Evolutionary conservation across 2,888 invertebrate species (phyloP).

Genomic region (Trissolcus brochymenae): DNA sequence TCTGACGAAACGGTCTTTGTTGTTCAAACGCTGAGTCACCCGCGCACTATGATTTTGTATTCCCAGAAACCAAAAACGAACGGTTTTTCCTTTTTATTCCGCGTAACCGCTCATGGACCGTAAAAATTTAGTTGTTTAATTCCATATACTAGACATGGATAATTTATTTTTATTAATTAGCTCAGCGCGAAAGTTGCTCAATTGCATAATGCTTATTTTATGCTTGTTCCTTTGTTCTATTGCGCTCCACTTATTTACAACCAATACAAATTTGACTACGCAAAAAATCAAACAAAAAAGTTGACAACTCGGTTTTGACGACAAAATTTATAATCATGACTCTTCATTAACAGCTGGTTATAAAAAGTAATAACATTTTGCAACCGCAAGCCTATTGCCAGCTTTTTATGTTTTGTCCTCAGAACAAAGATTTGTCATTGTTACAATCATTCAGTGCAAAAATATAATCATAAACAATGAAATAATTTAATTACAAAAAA

Average conservation of each 20-base stretch:
- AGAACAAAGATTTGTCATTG: slow-evolving; percentile 28
- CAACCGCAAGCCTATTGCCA: slow-evolving; percentile 5
- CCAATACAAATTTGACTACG: background rate
- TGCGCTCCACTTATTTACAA: background rate
- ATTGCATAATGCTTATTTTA: no score
- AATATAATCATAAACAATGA: no score
- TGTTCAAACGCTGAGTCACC: slow-evolving; percentile 5
- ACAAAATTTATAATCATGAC: no score
- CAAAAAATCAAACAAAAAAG: no score
- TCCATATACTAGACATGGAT: background rate
- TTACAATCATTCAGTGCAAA: no score
- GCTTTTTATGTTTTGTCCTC: slow-evolving; percentile 1
- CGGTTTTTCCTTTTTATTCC: no score
- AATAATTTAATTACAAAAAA: no score
- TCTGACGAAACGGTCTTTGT: slow-evolving; percentile 17
- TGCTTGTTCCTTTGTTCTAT: background rate
- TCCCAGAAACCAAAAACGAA: no score
- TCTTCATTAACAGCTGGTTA: slow-evolving; percentile 17
- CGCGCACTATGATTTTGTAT: no score
- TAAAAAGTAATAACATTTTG: slow-evolving; percentile 19
- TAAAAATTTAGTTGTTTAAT: no score
- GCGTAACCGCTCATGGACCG: no score
- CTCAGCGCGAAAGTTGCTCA: no score
- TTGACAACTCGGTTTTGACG: background rate
- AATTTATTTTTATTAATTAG: background rate